Conservation (phyloP, 2,888 invertebrate genomes). For the Erebia epiphron region DNA sequence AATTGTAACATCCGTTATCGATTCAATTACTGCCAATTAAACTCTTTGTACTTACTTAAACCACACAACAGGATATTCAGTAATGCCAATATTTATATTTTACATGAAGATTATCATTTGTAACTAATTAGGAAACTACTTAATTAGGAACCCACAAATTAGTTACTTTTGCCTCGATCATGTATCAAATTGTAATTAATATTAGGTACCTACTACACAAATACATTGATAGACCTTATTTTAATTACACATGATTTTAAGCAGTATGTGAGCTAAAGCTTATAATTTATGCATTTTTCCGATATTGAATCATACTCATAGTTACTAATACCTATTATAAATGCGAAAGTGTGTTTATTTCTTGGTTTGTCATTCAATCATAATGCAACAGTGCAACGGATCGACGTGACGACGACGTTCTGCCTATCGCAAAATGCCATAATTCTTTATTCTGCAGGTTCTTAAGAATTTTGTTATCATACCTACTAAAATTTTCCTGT, state of each 20-base stretch:
- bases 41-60: conserved; percentile 27
- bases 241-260: no score
- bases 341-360: no score
- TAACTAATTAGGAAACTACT: neutral
- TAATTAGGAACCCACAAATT: neutral
- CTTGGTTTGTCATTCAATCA: no score
- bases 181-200: neutral
- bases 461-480: neutral
- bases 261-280: no score
- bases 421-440: no score
- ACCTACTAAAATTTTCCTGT: conserved; percentile 11
- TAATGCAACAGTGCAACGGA: neutral
- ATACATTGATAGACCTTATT: no score
- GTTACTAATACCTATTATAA: no score
- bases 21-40: conserved; percentile 46
- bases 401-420: neutral
- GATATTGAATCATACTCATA: neutral
- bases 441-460: no score
- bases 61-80: conserved; percentile 44
- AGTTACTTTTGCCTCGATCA: neutral
- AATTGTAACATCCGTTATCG: conserved; percentile 42
- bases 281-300: no score
- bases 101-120: neutral
- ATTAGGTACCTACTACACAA: no score
- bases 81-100: conserved; percentile 23